Conservation (phyloP, 2,797 vertebrate genomes). For the Valencia hispanica region DNA sequence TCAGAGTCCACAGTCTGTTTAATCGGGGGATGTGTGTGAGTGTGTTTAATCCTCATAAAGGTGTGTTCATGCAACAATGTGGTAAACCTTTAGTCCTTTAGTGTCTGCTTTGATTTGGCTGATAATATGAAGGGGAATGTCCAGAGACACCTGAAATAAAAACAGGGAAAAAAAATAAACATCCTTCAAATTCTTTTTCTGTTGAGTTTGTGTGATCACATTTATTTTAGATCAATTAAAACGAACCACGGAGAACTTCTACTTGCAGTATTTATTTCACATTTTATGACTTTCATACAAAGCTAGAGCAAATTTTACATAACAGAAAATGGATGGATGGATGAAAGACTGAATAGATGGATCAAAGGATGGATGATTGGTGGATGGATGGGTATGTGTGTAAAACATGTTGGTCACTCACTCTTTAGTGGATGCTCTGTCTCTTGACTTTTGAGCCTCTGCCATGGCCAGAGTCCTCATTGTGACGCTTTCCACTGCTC, state of each 20-base stretch:
- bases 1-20: slow-evolving; percentile 51
- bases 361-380: too few relatives aligned
- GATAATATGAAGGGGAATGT: slow-evolving; percentile 1
- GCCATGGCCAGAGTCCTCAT: slow-evolving; percentile 64
- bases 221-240: too few relatives aligned
- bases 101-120: slow-evolving; percentile 26
- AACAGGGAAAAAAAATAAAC: not conserved
- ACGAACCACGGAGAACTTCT: not conserved
- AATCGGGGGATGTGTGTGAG: slow-evolving; percentile 40
- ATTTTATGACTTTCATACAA: not conserved
- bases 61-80: slow-evolving; percentile 41
- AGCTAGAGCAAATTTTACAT: not conserved
- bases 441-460: slow-evolving; percentile 78
- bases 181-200: not conserved
- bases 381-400: not conserved
- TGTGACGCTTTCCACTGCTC: slow-evolving; percentile 75
- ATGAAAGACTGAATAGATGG: too few relatives aligned
- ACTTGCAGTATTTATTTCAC: not conserved
- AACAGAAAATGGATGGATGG: not conserved
- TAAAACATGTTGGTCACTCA: slow-evolving; percentile 21
- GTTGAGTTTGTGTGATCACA: not conserved
- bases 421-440: slow-evolving; percentile 74
- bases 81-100: slow-evolving; percentile 27
- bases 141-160: slow-evolving; percentile 32
- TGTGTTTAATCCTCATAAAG: slow-evolving; percentile 43